Evolutionary conservation across 2,797 vertebrate species (phyloP), one percentile per base, ranked within the genome.

Genomic region (Phataginus tetradactyla): DNA sequence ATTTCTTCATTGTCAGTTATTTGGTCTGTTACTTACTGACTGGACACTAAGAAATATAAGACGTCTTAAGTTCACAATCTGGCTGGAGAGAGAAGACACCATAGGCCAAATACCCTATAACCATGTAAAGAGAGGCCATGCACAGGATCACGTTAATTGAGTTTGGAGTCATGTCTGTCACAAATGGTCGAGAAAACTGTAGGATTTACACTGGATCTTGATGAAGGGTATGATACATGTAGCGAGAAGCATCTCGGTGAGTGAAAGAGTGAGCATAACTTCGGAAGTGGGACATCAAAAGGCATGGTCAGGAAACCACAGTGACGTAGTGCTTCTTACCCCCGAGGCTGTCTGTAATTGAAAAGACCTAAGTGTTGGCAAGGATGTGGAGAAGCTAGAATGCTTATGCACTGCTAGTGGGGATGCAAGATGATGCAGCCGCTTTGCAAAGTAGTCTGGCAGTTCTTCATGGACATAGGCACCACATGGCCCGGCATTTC

Each of bases 181-280:
- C 8, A 72, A n/a, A 51, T 55, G 4, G 5, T 59, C 15, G 59
- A 64, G 81, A 42, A 85, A 86, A 39, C 53, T 5, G 7, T 39
- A 68, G 77, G 13, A 0, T 10, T 86, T 94, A 51, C 75, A 61
- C n/a, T 89, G 8, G 49, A 15, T 49, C 53, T 32, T 25, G 55
- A 39, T 37, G 75, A 95, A 25, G 63, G 9, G 39, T 57, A 4
- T 1, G 10, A 20, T 34, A 8, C 4, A 1, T 3, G 42, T 72
- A 4, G 9, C n/a, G 57, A 92, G 79, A 89, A 61, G 45, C 29
- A 4, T 32, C 14, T 32, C 34, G 2, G 34, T 23, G 23, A 5
- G 8, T 61, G 3, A 7, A 32, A 5, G 57, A 37, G 25, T 11
- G 37, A 25, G 9, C 14, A 0, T 42, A 14, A 17, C 39, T 68